Base-by-base conservation (phyloP, 1,140 invertebrate genomes). In the Wiebesia pumilae region DNA sequence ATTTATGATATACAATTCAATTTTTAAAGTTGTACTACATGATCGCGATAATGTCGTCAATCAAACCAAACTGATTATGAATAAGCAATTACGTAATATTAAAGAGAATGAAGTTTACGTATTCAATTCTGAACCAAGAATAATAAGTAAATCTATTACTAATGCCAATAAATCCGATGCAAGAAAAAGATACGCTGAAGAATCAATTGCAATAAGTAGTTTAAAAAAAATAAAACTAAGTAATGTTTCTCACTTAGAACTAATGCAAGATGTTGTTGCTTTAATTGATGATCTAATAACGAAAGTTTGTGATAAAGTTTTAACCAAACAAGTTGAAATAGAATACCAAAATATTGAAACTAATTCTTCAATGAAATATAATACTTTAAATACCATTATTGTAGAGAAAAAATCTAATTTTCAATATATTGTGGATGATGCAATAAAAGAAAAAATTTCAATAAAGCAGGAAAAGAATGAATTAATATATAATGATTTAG, bases 211-310 rank as follows among this genome's bases (percentile, higher is more conserved):
- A 43, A 38, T 73, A 33, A 65, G 62, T 86, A 88, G 89, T 40
- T 35, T 87, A 0, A 94, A 94, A n/a, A 90, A 90, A 87, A 87
- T 91, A 14, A 93, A 94, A 89, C 81, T 92, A 54, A 86, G 87
- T n/a, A 91, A 83, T 19, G 83, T 92, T 6, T 93, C 92, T 14
- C 93, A 93, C 84, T 85, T 94, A 27, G 90, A 94, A 86, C 67
- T 94, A 7, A 94, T 94, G 93, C 92, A 93, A 43, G 93, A 94
- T 27, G 93, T 94, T 24, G 90, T 94, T 30, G 92, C 91, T 33
- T 81, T 94, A 62, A 93, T 93, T 81, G 93, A 93, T 58, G 92
- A 93, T 80, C 43, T 94, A 27, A 93, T 94, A n/a, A 91, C 90
- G 0, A 92, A 91, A 87, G 93, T 94, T 67, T 93, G 93, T 73